Evolutionary conservation across 2,888 invertebrate species (phyloP), one percentile per base, ranked within the genome.

Genomic region (Macroteleia sp.): DNA sequence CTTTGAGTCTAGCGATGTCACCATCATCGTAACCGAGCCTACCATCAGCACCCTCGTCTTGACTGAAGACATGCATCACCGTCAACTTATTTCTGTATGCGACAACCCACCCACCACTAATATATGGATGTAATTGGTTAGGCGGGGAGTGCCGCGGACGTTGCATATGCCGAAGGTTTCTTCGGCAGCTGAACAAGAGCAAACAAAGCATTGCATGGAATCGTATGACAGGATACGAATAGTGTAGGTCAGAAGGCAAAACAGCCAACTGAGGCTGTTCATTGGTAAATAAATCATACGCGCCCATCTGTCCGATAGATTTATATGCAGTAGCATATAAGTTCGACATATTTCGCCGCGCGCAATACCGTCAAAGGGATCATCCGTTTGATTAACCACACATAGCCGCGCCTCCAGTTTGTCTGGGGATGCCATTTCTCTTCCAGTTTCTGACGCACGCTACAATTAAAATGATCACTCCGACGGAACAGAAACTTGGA

Each of bases 41-140:
- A 42, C 61, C 82, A 69, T 83, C 74, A 79, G 80, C 86, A 79
- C 78, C 80, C 77, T 80, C 78, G 81, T 78, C 77, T 62, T 46
- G 74, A 75, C 80, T 74, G 66, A 48, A 28, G 67, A 80, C 86
- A 89, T 89, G 85, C 87, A 88, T 90, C 89, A 89, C 83, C 85
- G 86, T 89, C 88, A 86, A 83, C 85, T 89, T 89, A 89, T 89
- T 89, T 88, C 86, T 85, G 87, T 86, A 82, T 82, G 67, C 81
- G 54, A 54, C 75, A 84, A 80, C 80, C 82, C 81, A 80, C 81
- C 81, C 82, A 70, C 70, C 30, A 39, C 81, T 87, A 88, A 89
- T 87, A 84, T 85, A 89, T 87, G 83, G 82, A 82, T 81, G 88
- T 88, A 90, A 90, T 90, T 88, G 89, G 86, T 87, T 85, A 88